Percentiles rank a stretch among this genome's conserved stretches.
phyloP scores from a whole-genome alignment of 2,797 vertebrate species.

The Scleropages formosus region DNA sequence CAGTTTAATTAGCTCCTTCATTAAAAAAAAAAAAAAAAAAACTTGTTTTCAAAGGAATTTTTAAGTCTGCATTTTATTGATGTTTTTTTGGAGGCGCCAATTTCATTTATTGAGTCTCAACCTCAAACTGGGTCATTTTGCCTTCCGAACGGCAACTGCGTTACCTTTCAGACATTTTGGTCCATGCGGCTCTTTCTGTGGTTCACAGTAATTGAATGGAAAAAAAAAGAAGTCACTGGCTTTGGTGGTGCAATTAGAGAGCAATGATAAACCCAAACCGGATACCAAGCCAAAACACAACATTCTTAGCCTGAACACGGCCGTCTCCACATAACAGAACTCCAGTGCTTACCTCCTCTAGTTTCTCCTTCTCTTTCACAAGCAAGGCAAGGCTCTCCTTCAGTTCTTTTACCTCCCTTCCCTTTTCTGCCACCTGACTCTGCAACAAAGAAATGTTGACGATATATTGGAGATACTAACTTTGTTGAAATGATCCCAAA shows the following conservation, averaged over 20 bases:
- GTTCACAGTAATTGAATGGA: constrained; percentile 73
- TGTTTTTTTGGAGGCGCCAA: constrained; percentile 67
- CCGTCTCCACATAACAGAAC: constrained; percentile 57
- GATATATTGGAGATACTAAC: not conserved
- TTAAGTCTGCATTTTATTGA: constrained; percentile 62
- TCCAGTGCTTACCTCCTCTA: constrained; percentile 65
- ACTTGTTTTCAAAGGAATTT: constrained; percentile 60
- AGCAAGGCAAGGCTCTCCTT: constrained; percentile 76
- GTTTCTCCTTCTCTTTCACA: constrained; percentile 80
- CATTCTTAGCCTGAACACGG: constrained; percentile 35
- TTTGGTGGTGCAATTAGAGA: constrained; percentile 70
- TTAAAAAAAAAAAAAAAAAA: constrained; percentile 51
- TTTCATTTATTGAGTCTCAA: constrained; percentile 72
- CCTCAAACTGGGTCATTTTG: constrained; percentile 73
- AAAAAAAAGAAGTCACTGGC: constrained; percentile 76
- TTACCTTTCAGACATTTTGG: constrained; percentile 57
- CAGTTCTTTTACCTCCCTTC: constrained; percentile 83
- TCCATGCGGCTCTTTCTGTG: constrained; percentile 62
- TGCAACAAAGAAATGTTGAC: constrained; percentile 48
- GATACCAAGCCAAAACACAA: constrained; percentile 43
- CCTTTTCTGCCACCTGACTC: constrained; percentile 89
- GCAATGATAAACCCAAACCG: constrained; percentile 64
- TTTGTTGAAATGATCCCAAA: not conserved
- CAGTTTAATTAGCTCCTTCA: constrained; percentile 62
- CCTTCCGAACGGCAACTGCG: constrained; percentile 55